phyloP scores from a whole-genome alignment of 2,888 invertebrate species.

The Zele albiditarsus region DNA sequence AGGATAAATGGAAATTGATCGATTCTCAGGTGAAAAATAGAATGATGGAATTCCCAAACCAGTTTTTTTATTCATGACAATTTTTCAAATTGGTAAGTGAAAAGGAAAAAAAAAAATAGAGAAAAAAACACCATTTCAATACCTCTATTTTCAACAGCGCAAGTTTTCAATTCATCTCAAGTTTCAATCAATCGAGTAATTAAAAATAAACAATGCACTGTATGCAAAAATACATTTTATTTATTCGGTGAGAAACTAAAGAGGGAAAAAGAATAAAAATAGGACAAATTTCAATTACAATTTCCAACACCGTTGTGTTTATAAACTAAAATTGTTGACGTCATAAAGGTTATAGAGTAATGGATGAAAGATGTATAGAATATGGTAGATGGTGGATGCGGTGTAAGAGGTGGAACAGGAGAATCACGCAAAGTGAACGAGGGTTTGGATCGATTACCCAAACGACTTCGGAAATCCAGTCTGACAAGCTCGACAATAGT shows the following conservation, averaged over 20 bases:
- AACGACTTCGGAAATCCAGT: conserved; percentile 48
- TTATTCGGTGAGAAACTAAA: too few species aligned
- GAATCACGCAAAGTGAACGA: conserved; percentile 6
- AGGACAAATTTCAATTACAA: background rate
- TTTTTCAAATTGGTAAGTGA: too few species aligned
- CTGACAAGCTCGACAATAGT: conserved; percentile 44
- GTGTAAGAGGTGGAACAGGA: background rate
- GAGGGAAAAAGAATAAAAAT: background rate
- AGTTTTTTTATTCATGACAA: background rate
- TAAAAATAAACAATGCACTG: too few species aligned
- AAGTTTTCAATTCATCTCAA: too few species aligned
- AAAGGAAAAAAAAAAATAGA: too few species aligned
- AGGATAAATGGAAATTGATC: background rate
- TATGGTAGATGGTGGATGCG: background rate
- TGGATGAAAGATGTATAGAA: background rate
- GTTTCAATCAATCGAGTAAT: too few species aligned
- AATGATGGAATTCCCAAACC: background rate
- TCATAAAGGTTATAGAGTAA: background rate
- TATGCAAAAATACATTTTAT: too few species aligned
- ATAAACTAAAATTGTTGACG: background rate
- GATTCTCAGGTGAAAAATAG: background rate
- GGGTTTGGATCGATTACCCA: conserved; percentile 45
- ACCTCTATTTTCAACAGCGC: too few species aligned
- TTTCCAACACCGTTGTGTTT: background rate
- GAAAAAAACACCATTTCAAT: too few species aligned